These are phyloP conservation scores for Actinia tenebrosa DNA, from an alignment of 64 coral and sea anemone species.

Conservation along the genomic window DNA sequence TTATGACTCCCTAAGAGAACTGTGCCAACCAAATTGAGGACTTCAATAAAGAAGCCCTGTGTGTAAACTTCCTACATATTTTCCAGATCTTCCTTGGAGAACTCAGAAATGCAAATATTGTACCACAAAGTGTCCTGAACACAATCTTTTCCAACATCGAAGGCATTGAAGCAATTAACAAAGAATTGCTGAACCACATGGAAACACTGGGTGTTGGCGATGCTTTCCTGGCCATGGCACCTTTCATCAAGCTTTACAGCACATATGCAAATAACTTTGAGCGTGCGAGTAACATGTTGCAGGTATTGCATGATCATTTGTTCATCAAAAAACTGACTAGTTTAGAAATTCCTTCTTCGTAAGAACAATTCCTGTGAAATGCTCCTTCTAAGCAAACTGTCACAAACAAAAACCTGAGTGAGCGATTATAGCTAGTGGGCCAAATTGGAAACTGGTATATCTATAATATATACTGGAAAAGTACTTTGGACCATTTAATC, in stretches of 20 bases:
- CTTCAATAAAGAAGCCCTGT: too few relatives aligned
- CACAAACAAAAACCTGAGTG: too few relatives aligned
- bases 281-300: constrained; percentile 53
- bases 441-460: too few relatives aligned
- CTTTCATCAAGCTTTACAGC: constrained; percentile 92
- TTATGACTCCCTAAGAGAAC: too few relatives aligned
- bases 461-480: too few relatives aligned
- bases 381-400: too few relatives aligned
- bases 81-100: constrained; percentile 80
- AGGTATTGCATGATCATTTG: constrained; percentile 31
- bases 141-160: constrained; percentile 96
- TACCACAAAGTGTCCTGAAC: constrained; percentile 56
- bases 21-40: too few relatives aligned
- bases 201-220: constrained; percentile 85
- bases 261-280: constrained; percentile 99
- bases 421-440: too few relatives aligned
- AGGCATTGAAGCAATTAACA: constrained; percentile 87
- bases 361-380: too few relatives aligned
- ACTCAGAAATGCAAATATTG: constrained; percentile 51
- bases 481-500: too few relatives aligned
- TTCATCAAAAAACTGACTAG: too few relatives aligned
- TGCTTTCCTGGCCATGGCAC: constrained; percentile 90
- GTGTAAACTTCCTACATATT: background rate
- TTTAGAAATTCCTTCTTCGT: too few relatives aligned
- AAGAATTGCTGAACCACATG: constrained; percentile 92